Evolutionary conservation across 2,797 vertebrate genomes (phyloP), one percentile per base, ranked within the genome.

Genomic region (Oophaga sylvatica): DNA sequence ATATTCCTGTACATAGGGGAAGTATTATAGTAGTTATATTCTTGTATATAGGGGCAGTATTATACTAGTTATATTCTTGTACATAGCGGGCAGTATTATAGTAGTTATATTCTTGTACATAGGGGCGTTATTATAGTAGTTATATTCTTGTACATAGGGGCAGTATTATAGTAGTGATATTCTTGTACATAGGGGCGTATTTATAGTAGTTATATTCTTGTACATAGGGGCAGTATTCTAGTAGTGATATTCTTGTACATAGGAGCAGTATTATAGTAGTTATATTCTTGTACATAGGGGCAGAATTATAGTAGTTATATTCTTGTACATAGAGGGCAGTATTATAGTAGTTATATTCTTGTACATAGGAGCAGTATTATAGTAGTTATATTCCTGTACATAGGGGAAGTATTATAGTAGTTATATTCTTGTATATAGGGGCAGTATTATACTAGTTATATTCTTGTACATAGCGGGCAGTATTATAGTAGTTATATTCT

Each of bases 271-370:
- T 70, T 70, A 70, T 70, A 70, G 68, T 70, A 35, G 15, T 70
- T 35, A 70, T 70, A 70, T 35, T 70, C 15, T 70, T 70, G 68
- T 70, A 70, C 16, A 70, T 19, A 70, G 31, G 17, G 62, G 16
- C 67, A 70, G 29, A 20, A 71, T 41, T 41, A 71, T 71, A 71
- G 16, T n/a, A n/a, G n/a, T n/a, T n/a, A n/a, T n/a, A n/a, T n/a
- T n/a, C n/a, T n/a, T n/a, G n/a, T n/a, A n/a, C n/a, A n/a, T n/a
- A n/a, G n/a, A 0, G 26, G 26, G n/a, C 68, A 35, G 31, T 70
- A 70, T 70, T 70, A 70, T 70, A 70, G 68, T 70, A 35, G 15
- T 70, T 35, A 70, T 70, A 70, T 35, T 70, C 15, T 70, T 70
- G 68, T 70, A 70, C 16, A 70, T n/a, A n/a, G 26, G 26, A 0